Conservation (phyloP, 2,113 vertebrate genomes). For the Sinosuthora webbiana region DNA sequence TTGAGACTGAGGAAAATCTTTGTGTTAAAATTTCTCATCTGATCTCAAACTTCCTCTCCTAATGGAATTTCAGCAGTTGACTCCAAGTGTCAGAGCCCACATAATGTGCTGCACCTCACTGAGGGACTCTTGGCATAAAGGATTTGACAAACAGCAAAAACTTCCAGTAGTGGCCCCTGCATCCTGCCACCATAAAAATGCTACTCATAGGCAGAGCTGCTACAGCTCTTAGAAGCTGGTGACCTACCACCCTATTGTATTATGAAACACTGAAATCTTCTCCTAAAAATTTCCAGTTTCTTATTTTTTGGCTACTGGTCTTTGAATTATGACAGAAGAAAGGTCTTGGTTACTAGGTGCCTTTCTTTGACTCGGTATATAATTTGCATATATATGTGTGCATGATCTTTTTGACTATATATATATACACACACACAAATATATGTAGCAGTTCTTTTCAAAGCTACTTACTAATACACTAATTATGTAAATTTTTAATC, state of each 20-base stretch:
- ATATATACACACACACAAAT: background rate
- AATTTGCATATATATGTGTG: background rate
- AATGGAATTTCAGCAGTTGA: background rate
- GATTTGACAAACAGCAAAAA: background rate
- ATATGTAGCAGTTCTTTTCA: background rate
- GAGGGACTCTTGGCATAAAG: background rate
- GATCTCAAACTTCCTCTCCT: background rate
- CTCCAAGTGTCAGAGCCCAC: background rate
- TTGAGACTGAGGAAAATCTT: background rate
- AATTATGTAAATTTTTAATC: background rate
- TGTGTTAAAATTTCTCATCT: background rate
- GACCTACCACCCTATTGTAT: background rate
- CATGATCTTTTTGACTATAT: background rate
- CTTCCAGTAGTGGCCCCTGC: background rate
- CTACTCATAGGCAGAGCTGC: background rate
- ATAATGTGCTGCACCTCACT: background rate
- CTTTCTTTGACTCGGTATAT: background rate
- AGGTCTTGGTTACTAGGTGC: background rate
- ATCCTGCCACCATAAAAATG: background rate
- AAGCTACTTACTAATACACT: background rate
- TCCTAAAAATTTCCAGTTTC: background rate
- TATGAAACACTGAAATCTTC: background rate
- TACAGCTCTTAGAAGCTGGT: background rate
- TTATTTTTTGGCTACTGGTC: background rate
- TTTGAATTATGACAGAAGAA: background rate